Evolutionary conservation across 2,113 vertebrate species (phyloP).

Genomic region (Acrocephalus arundinaceus): DNA sequence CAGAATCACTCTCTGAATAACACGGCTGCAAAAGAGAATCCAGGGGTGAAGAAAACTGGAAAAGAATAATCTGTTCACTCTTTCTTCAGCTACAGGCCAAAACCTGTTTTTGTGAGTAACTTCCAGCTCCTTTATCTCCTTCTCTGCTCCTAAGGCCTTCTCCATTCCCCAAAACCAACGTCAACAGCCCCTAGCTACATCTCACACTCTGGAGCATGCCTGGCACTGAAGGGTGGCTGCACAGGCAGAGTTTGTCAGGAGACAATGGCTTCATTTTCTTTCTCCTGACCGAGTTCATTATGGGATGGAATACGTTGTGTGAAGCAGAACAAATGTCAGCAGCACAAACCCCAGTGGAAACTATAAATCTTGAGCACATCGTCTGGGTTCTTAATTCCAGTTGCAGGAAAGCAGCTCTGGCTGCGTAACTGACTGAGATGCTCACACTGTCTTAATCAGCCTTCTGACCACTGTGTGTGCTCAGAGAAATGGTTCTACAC

Average conservation of each 20-base stretch:
- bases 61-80: background rate
- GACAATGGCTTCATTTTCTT: slow-evolving; percentile 9
- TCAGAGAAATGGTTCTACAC: background rate
- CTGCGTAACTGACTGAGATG: background rate
- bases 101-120: background rate
- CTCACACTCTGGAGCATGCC: background rate
- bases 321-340: background rate
- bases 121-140: background rate
- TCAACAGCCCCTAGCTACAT: background rate
- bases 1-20: background rate
- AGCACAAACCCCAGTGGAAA: background rate
- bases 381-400: slow-evolving; percentile 12
- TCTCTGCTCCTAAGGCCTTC: background rate
- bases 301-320: background rate
- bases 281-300: background rate
- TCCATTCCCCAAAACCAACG: background rate
- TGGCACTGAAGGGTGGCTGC: background rate
- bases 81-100: background rate
- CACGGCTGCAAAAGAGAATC: background rate
- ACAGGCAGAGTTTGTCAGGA: background rate
- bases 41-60: background rate
- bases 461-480: background rate
- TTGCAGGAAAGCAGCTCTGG: background rate
- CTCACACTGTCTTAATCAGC: background rate
- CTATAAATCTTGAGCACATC: background rate